Percentiles rank a stretch among this genome's conserved stretches.
Evolutionary conservation across 2,888 invertebrate species (phyloP).

Genomic region (Drosophila mimetica): DNA sequence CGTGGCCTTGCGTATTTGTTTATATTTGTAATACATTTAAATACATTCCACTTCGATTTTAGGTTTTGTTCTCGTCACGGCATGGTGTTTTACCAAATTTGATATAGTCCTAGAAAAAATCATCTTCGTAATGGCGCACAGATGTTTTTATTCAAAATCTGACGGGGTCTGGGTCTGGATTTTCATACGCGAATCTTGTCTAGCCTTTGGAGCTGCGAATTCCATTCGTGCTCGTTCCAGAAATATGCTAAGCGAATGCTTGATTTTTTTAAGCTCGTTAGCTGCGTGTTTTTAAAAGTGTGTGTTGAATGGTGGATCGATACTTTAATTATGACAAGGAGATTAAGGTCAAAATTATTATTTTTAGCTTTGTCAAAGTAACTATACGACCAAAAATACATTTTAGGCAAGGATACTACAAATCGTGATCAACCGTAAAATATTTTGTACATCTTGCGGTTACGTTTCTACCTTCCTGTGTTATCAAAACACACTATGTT

Average conservation of each 20-base stretch:
- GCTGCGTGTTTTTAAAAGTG: constrained; percentile 44
- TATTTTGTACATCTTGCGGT: not conserved
- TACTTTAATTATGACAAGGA: not conserved
- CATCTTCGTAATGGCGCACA: constrained; percentile 46
- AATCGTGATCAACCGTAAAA: not conserved
- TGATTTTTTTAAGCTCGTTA: constrained; percentile 64
- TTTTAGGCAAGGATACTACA: not conserved
- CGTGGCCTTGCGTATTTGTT: constrained; percentile 62
- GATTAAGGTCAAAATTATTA: not conserved
- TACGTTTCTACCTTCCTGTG: not conserved
- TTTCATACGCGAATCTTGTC: constrained; percentile 26
- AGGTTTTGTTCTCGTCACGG: constrained; percentile 36
- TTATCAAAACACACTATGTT: constrained; percentile 1
- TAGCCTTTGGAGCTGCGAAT: constrained; percentile 61
- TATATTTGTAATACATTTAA: constrained; percentile 78
- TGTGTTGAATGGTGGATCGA: constrained; percentile 13
- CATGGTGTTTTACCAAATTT: constrained; percentile 26
- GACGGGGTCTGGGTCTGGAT: constrained; percentile 21
- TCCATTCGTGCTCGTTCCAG: constrained; percentile 61
- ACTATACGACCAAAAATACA: not conserved
- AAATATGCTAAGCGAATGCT: constrained; percentile 69
- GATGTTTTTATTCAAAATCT: constrained; percentile 57
- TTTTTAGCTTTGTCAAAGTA: not conserved
- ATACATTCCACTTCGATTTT: constrained; percentile 69
- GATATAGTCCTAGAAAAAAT: constrained; percentile 39